Evolutionary conservation across 2,797 vertebrate genomes (phyloP).

Genomic region (Adrianichthys oophorus): DNA sequence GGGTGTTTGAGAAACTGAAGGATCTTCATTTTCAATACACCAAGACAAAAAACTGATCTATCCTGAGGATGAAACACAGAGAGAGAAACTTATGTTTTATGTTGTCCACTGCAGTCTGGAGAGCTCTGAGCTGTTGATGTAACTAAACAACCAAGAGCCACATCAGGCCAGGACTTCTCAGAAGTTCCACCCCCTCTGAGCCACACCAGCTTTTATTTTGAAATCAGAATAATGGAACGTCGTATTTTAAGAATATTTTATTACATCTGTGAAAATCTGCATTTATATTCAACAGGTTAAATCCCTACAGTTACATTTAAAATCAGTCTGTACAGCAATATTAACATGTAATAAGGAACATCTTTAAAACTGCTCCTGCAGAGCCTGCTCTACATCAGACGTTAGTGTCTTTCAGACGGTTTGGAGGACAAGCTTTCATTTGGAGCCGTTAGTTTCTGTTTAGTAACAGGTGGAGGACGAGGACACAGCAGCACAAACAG

Average conservation of each 20-base stretch:
- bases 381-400: slow-evolving; percentile 78
- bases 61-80: too few relatives aligned
- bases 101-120: too few relatives aligned
- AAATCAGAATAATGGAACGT: neutral
- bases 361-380: slow-evolving; percentile 69
- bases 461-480: too few relatives aligned
- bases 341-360: slow-evolving; percentile 77
- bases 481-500: too few relatives aligned
- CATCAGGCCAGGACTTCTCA: too few relatives aligned
- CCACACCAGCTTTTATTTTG: neutral
- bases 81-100: too few relatives aligned
- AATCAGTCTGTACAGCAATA: slow-evolving; percentile 77
- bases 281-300: slow-evolving; percentile 73
- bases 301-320: slow-evolving; percentile 75
- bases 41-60: too few relatives aligned
- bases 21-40: too few relatives aligned
- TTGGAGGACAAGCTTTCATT: slow-evolving; percentile 21
- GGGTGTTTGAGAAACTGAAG: too few relatives aligned
- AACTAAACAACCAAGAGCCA: too few relatives aligned
- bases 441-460: too few relatives aligned
- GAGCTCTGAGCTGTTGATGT: too few relatives aligned
- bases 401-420: slow-evolving; percentile 52
- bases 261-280: slow-evolving; percentile 72
- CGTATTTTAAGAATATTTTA: slow-evolving; percentile 74
- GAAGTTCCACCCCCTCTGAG: neutral